These are phyloP conservation scores for Cochlearius cochlearius DNA, from an alignment of 2,113 vertebrate genomes.

Conservation along the genomic window DNA sequence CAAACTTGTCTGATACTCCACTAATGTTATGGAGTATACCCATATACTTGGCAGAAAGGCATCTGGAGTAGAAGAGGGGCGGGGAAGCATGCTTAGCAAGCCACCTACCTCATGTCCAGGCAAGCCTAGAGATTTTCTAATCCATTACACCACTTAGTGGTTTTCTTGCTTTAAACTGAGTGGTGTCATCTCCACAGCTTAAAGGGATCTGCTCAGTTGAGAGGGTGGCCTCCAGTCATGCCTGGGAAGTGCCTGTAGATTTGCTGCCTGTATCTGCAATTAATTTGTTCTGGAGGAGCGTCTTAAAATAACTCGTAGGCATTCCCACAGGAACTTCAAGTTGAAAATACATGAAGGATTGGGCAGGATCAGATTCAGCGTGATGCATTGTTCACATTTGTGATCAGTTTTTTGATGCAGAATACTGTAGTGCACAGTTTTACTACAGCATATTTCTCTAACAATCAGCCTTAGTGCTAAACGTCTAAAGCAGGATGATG, in stretches of 20 bases:
- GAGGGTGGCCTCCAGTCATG: constrained; percentile 1
- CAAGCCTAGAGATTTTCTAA: neutral
- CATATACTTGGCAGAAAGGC: neutral
- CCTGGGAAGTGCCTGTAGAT: constrained; percentile 15
- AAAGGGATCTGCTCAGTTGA: neutral
- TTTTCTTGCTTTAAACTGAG: neutral
- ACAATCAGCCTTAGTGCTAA: neutral
- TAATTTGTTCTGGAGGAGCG: constrained; percentile 41
- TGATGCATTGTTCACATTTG: constrained; percentile 1
- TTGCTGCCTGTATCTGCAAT: constrained; percentile 42
- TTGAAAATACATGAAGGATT: constrained; percentile 22
- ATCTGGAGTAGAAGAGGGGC: neutral
- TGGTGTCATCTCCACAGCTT: neutral
- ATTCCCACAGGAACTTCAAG: constrained; percentile 54
- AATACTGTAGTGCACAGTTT: neutral
- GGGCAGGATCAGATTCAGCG: constrained; percentile 5
- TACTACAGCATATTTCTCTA: neutral
- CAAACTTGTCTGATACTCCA: neutral
- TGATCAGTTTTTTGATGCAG: constrained; percentile 21
- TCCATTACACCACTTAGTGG: neutral
- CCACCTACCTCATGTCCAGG: neutral
- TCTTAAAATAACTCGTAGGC: constrained; percentile 48
- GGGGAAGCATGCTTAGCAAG: neutral
- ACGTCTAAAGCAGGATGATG: neutral
- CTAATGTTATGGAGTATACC: neutral